phyloP scores from a whole-genome alignment of 2,113 vertebrate species.

The Clarias magur region DNA sequence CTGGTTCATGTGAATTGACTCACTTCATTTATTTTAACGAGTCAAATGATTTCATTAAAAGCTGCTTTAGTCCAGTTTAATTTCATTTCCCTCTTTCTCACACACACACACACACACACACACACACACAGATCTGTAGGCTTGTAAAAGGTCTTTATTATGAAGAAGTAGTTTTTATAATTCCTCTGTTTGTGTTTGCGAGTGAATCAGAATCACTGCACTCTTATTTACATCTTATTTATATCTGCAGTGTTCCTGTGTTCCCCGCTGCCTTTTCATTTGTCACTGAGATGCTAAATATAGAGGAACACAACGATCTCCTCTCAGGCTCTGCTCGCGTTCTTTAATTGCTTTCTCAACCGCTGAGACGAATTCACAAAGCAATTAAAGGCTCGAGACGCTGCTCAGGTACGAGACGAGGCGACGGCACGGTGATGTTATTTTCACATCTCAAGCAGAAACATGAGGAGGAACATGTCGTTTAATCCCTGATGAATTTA shows the following conservation, averaged over 20 bases:
- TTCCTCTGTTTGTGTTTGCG: not conserved
- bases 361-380: not conserved
- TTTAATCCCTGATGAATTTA: not conserved
- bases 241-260: not conserved
- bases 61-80: not conserved
- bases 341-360: constrained; percentile 19
- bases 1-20: not conserved
- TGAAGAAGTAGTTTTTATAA: not conserved
- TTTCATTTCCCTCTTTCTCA: not conserved
- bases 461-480: not conserved
- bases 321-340: not conserved
- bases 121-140: not conserved
- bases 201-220: constrained; percentile 1
- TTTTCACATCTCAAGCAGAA: not conserved
- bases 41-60: not conserved
- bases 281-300: constrained; percentile 20
- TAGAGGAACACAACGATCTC: not conserved
- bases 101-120: too few relatives aligned
- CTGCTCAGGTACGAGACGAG: not conserved
- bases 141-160: not conserved
- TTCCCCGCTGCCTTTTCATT: constrained; percentile 1
- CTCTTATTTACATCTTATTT: not conserved
- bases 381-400: not conserved
- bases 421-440: not conserved
- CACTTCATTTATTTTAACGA: not conserved